Conservation (phyloP, 2,888 invertebrate species). For the Boloria euphrosyne region DNA sequence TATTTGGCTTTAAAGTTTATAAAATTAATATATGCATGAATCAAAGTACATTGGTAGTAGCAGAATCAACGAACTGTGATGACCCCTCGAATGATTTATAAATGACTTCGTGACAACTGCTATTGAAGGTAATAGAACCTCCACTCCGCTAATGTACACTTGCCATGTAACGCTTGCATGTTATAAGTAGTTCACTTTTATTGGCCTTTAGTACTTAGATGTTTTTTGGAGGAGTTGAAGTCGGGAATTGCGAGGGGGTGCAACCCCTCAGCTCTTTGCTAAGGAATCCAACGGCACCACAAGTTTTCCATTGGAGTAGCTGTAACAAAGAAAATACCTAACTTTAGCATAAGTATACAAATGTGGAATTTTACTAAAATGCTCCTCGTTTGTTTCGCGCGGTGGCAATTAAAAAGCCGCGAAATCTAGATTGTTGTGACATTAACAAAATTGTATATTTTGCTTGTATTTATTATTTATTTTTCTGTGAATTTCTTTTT, state of each 20-base stretch:
- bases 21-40: conserved; percentile 9
- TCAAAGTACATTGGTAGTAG: conserved; percentile 12
- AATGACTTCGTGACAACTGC: conserved; percentile 21
- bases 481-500: too few species aligned
- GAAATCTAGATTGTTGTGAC: too few species aligned
- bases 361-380: neutral
- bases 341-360: neutral
- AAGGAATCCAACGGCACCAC: conserved; percentile 83
- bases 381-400: too few species aligned
- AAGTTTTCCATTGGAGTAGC: conserved; percentile 82
- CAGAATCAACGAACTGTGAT: conserved; percentile 12
- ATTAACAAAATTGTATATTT: too few species aligned
- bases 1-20: conserved; percentile 17
- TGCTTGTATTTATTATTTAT: too few species aligned
- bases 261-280: conserved; percentile 78
- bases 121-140: conserved; percentile 17
- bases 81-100: conserved; percentile 24
- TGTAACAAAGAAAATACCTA: conserved; percentile 64
- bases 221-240: conserved; percentile 71
- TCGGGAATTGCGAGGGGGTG: conserved; percentile 65
- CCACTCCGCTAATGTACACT: conserved; percentile 21
- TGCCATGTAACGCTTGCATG: conserved; percentile 27
- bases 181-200: conserved; percentile 26
- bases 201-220: conserved; percentile 53
- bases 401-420: too few species aligned